These are phyloP conservation scores for Ophioninae sp. DNA, from an alignment of 2,888 invertebrate species.

Conservation along the genomic window DNA sequence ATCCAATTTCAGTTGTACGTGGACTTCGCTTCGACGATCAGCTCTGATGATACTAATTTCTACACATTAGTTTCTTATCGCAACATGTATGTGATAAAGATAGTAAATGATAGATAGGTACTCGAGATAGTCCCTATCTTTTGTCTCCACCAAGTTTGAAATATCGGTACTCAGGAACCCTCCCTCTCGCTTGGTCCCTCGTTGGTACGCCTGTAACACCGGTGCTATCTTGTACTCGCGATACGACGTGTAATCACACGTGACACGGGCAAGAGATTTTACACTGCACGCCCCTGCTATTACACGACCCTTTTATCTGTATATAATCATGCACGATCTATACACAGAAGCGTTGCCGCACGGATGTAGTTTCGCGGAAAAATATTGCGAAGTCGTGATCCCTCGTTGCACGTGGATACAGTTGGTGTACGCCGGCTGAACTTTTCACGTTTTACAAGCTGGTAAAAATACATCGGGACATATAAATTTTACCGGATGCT, in stretches of 20 bases:
- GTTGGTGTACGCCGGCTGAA: background rate
- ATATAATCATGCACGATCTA: background rate
- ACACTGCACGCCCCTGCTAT: background rate
- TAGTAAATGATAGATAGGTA: background rate
- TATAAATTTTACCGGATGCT: constrained; percentile 23
- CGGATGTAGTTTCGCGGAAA: constrained; percentile 9
- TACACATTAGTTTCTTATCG: background rate
- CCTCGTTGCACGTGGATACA: constrained; percentile 18
- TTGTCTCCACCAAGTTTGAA: constrained; percentile 71
- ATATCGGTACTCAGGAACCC: constrained; percentile 69
- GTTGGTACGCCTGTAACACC: background rate
- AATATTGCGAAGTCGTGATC: constrained; percentile 28
- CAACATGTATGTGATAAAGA: background rate
- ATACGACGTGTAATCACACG: constrained; percentile 31
- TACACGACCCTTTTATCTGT: background rate
- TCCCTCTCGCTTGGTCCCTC: background rate
- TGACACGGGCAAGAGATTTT: constrained; percentile 5
- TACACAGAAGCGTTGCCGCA: background rate
- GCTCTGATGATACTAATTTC: background rate
- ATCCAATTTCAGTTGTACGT: background rate
- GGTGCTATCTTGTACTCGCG: constrained; percentile 22
- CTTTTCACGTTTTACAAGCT: constrained; percentile 40
- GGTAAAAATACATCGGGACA: constrained; percentile 12
- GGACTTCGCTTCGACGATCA: background rate
- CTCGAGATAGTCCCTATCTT: constrained; percentile 60